Evolutionary conservation across 2,113 vertebrate genomes (phyloP).

Genomic region (Neolamprologus ventralis): DNA sequence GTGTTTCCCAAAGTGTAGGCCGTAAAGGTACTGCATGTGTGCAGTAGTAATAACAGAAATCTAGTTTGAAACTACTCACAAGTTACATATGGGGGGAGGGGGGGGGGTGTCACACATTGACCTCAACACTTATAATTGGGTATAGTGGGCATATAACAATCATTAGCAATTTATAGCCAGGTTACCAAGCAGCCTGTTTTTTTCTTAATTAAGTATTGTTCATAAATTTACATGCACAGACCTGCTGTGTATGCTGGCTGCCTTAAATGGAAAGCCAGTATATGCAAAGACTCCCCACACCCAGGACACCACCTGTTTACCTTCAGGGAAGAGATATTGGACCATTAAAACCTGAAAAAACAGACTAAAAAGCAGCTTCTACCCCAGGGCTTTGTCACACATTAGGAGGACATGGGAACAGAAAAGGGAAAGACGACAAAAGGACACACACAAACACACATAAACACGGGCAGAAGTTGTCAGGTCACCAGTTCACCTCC

Average conservation of each 20-base stretch:
- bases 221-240: background rate
- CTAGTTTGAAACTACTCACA: background rate
- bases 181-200: background rate
- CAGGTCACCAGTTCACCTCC: background rate
- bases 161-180: background rate
- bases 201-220: background rate
- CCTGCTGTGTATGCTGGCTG: background rate
- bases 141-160: background rate
- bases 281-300: background rate
- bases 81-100: background rate
- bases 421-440: background rate
- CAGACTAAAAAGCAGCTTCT: background rate
- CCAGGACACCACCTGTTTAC: background rate
- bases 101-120: background rate
- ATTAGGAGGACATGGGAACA: background rate
- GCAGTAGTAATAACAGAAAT: background rate
- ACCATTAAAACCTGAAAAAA: background rate
- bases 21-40: background rate
- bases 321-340: background rate
- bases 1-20: background rate
- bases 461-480: background rate
- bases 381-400: background rate
- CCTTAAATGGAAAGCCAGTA: background rate
- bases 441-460: background rate
- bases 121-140: background rate